Conservation (phyloP, 2,797 vertebrate species). For the Acipenser oxyrinchus region DNA sequence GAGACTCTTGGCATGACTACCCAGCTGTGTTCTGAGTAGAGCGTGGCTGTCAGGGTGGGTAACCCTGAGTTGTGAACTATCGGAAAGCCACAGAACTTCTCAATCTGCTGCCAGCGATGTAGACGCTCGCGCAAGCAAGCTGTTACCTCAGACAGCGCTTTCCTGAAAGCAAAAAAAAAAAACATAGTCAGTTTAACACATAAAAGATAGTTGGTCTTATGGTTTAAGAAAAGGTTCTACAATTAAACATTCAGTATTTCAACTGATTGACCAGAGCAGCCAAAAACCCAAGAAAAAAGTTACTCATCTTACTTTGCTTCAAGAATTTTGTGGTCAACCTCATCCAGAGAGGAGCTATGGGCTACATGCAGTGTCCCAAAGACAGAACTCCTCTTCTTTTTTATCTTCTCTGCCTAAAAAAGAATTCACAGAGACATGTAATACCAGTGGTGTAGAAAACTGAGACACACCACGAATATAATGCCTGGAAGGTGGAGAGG, state of each 20-base stretch:
- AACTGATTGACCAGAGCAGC: no score
- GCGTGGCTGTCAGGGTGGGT: slow-evolving; percentile 73
- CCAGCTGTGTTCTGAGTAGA: slow-evolving; percentile 92
- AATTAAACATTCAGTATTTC: no score
- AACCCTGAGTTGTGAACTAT: slow-evolving; percentile 86
- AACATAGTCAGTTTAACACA: not conserved
- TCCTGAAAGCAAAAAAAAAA: slow-evolving; percentile 42
- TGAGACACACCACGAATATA: not conserved
- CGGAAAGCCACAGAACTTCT: slow-evolving; percentile 79
- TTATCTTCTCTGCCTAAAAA: slow-evolving; percentile 89
- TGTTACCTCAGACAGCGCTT: slow-evolving; percentile 84
- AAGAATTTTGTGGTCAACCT: slow-evolving; percentile 94
- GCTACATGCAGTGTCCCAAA: slow-evolving; percentile 90
- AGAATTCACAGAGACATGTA: slow-evolving; percentile 18
- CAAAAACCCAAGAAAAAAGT: no score
- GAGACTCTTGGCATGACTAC: slow-evolving; percentile 95
- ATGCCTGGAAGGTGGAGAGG: no score
- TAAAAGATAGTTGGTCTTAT: not conserved
- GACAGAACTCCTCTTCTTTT: slow-evolving; percentile 87
- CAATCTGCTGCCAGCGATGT: slow-evolving; percentile 92
- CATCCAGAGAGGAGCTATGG: slow-evolving; percentile 91
- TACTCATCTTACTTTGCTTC: slow-evolving; percentile 78
- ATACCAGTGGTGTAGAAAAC: not conserved
- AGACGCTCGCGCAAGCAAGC: slow-evolving; percentile 83
- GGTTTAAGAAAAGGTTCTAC: no score